phyloP scores from a whole-genome alignment of 2,113 vertebrate genomes.

The Lycaon pictus region DNA sequence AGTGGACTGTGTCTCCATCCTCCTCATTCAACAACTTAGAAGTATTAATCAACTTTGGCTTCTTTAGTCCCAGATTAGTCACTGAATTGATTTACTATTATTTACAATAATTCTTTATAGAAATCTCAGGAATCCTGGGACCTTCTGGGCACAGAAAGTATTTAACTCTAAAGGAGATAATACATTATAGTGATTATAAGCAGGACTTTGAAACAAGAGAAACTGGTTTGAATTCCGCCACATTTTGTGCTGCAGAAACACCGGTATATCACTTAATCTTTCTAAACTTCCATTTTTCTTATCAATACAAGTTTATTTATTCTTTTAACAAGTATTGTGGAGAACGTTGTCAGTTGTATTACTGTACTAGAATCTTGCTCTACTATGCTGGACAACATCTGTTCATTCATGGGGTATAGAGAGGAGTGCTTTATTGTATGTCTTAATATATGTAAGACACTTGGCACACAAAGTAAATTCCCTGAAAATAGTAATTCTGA shows the following conservation, averaged over 20 bases:
- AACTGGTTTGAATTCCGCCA: neutral
- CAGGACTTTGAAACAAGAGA: neutral
- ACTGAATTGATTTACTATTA: neutral
- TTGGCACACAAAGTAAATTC: neutral
- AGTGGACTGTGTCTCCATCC: neutral
- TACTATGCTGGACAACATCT: neutral
- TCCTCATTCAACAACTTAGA: neutral
- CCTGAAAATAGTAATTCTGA: slow-evolving; percentile 16
- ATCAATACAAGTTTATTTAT: neutral
- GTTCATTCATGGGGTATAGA: neutral
- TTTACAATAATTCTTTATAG: neutral
- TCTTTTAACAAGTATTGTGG: neutral
- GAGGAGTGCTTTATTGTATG: neutral
- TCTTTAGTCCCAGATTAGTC: neutral
- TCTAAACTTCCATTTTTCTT: neutral
- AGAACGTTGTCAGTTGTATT: neutral
- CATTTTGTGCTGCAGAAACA: neutral
- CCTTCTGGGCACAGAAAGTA: neutral
- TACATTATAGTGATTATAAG: neutral
- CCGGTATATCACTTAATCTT: neutral
- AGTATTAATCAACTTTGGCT: neutral
- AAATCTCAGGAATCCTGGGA: neutral
- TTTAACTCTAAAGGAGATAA: neutral
- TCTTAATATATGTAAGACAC: neutral
- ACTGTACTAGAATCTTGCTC: neutral